These are phyloP conservation scores for Charadrius vociferus DNA, from an alignment of 2,113 vertebrate genomes.

Conservation along the genomic window DNA sequence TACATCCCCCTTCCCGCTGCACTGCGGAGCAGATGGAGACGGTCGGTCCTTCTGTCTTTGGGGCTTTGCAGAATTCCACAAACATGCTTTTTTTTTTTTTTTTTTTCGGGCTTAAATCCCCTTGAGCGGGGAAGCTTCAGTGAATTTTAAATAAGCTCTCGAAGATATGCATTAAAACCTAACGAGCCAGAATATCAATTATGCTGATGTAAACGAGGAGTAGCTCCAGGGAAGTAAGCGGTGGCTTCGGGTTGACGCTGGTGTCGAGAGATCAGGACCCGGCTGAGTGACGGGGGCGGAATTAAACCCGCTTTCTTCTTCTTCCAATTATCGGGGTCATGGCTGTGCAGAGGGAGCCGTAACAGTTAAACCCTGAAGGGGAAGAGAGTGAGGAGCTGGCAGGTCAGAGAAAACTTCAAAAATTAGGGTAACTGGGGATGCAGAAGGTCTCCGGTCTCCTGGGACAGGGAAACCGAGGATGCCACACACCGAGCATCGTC, in stretches of 20 bases:
- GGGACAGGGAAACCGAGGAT: neutral
- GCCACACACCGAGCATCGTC: accelerated
- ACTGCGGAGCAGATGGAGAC: slow-evolving; percentile 1
- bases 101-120: neutral
- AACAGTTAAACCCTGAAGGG: neutral
- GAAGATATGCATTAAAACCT: neutral
- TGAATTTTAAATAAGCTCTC: neutral
- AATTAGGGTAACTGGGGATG: neutral
- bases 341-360: neutral
- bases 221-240: neutral
- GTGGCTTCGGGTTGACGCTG: neutral
- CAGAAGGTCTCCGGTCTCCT: neutral
- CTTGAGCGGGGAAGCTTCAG: neutral
- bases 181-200: slow-evolving; percentile 1
- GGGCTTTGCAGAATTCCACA: neutral
- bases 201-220: neutral
- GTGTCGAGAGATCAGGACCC: neutral
- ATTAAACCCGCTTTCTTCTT: neutral
- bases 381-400: neutral
- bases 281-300: neutral
- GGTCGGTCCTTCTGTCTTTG: neutral
- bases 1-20: neutral
- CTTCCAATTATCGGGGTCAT: neutral
- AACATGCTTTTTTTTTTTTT: neutral
- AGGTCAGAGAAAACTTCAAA: neutral